Evolutionary conservation across 2,797 vertebrate genomes (phyloP).

Genomic region (Euthynnus affinis): DNA sequence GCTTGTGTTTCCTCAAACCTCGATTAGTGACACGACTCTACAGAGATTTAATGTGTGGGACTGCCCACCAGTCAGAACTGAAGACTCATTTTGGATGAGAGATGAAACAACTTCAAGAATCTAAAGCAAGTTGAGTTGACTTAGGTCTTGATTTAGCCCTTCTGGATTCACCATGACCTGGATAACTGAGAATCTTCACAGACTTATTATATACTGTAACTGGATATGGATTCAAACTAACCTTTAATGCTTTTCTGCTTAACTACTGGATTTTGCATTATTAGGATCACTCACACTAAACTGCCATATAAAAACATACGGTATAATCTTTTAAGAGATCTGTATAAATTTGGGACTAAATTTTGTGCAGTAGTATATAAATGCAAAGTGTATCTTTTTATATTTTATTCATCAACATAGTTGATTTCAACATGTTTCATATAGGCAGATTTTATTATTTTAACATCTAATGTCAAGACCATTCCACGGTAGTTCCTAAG

Average conservation of each 20-base stretch:
- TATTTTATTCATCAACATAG: background rate
- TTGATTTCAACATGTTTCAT: constrained; percentile 9
- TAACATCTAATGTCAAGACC: background rate
- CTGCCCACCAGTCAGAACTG: no score
- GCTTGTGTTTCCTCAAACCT: no score
- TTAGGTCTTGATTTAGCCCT: no score
- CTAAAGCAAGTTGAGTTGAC: no score
- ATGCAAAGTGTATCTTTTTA: background rate
- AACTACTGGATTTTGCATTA: background rate
- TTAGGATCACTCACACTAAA: background rate
- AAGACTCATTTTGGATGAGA: no score
- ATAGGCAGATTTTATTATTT: background rate
- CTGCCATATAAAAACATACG: background rate
- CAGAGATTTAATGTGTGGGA: no score
- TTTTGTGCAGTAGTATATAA: background rate
- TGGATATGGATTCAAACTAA: background rate
- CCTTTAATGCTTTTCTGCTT: background rate
- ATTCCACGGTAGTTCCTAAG: background rate
- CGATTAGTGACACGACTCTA: no score
- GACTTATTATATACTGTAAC: no score
- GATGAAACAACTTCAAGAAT: no score
- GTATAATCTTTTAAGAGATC: background rate
- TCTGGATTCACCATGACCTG: no score
- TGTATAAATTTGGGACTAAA: background rate
- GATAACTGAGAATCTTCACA: no score